Evolutionary conservation across 1,140 invertebrate genomes (phyloP), one percentile per base, ranked within the genome.

Genomic region (Parapsyche elsis): DNA sequence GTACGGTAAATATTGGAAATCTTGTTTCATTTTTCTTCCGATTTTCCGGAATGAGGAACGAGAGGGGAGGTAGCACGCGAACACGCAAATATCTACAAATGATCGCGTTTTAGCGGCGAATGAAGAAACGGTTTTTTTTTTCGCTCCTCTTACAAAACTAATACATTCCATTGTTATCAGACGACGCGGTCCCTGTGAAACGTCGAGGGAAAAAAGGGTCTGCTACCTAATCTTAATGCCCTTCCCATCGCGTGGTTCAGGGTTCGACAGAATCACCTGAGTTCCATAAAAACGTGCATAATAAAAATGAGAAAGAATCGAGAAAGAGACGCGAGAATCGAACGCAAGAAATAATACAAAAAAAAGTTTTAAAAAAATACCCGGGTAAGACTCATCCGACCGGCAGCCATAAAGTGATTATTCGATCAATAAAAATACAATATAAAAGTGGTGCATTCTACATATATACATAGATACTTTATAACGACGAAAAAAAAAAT

Each of bases 201-300:
- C 46, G 24, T 23, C 24, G 2, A 38, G 9, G 49, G 73, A 57
- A 75, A 57, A 75, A 75, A 75, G 49, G 73, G 73, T 49, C 46
- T 57, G n/a, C 64, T 67, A 57, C 73, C 73, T 75, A 75, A 75
- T 75, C 73, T 75, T 75, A 75, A 75, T 75, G 73, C 73, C 46
- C 44, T 75, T 46, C 73, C 45, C 73, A 49, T 75, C 73, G 21
- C 46, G 45, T 21, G 49, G 73, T 49, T 57, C 73, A 46, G 73
- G 73, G 45, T 75, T 75, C 73, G 49, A 57, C 49, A 21, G 45
- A 46, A 75, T 75, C 73, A 75, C 73, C 73, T 75, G 73, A 57
- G 44, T 75, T 75, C 73, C 23, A 75, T 57, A 75, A 75, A 75
- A 75, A 53, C 73, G 45, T 75, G 73, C 44, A 75, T 75, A 75